Evolutionary conservation across 2,113 vertebrate genomes (phyloP), one percentile per base, ranked within the genome.

Genomic region (Malurus elegans): DNA sequence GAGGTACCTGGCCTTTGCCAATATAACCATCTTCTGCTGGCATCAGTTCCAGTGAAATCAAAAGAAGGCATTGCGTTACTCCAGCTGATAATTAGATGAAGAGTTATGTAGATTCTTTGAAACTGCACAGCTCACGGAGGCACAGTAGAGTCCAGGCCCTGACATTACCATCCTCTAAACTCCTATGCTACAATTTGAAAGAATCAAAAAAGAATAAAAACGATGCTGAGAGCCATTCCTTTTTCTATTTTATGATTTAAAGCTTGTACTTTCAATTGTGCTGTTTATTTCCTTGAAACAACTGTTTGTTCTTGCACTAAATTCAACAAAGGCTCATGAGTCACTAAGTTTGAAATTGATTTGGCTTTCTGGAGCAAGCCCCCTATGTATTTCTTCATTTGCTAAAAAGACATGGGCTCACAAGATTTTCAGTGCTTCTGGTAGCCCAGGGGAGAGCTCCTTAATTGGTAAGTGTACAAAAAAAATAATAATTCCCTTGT

Each of bases 241-340:
- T 14, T 54, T 47, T 45, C 4, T 23, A 47, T 51, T 51, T 28
- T 84, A 86, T 0, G 2, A 83, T 90, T 85, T 90, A 45, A 89
- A 83, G 9, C 18, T 79, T 66, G 8, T 48, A 47, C 10, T 78
- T 96, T 81, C 10, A 5, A 50, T 51, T 3, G 6, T 88, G 24
- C 20, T 61, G 31, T 54, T 91, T 90, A 70, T 93, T 92, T 96
- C 50, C 38, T 67, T 78, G 32, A 94, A 84, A 74, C 12, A 76
- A 61, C 45, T 40, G 28, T 78, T 93, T 92, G 57, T 92, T 95
- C 61, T 97, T 86, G 24, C 69, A 72, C 54, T 89, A 80, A 90
- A 92, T 72, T 87, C 88, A 92, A 78, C 71, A 91, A 86, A 48
- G 12, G 13, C 64, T 95, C 36, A 60, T 82, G 66, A 94, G n/a